Conservation (phyloP, 2,888 invertebrate genomes). For the Matsumyia berberina region DNA sequence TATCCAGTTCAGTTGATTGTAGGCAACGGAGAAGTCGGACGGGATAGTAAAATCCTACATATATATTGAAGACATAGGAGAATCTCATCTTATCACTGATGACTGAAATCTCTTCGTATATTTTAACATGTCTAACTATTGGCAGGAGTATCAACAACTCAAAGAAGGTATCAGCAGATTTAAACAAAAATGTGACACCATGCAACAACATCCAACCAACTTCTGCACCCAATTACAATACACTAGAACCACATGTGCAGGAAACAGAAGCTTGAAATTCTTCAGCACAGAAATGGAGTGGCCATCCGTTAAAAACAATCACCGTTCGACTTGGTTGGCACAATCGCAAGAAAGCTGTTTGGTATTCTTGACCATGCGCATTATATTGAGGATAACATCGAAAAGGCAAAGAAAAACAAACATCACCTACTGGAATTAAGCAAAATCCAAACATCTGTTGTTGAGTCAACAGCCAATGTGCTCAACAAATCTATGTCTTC, state of each 20-base stretch:
- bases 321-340: neutral
- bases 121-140: too few relatives aligned
- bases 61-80: too few relatives aligned
- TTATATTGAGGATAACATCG: conserved; percentile 12
- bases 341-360: conserved; percentile 8
- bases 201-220: neutral
- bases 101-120: too few relatives aligned
- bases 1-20: too few relatives aligned
- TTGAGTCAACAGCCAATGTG: too few relatives aligned
- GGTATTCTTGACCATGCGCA: conserved; percentile 6
- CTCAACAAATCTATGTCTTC: neutral
- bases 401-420: too few relatives aligned
- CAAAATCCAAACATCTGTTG: too few relatives aligned
- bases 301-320: neutral
- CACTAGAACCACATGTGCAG: neutral
- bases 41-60: too few relatives aligned
- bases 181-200: neutral
- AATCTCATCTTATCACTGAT: too few relatives aligned
- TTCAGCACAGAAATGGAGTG: neutral
- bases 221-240: neutral
- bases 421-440: neutral
- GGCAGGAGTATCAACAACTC: too few relatives aligned
- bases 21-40: too few relatives aligned
- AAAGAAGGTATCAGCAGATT: neutral
- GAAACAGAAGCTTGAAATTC: too few relatives aligned